These are phyloP conservation scores for Ennomos erosarius DNA, from an alignment of 2,888 invertebrate species.

Conservation along the genomic window DNA sequence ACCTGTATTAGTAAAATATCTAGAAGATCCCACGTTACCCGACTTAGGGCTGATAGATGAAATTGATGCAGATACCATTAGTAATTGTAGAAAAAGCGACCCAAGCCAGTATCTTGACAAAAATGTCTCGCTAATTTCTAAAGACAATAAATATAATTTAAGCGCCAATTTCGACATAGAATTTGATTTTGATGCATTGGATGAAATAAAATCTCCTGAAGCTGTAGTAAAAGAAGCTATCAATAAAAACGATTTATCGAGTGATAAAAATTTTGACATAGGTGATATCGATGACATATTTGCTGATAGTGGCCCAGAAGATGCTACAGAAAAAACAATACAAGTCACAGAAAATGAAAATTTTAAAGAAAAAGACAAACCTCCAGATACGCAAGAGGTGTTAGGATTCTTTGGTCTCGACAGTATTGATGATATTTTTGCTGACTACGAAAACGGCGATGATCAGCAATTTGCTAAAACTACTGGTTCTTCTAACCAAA, in stretches of 20 bases:
- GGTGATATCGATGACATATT: constrained; percentile 78
- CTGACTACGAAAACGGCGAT: constrained; percentile 60
- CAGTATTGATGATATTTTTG: constrained; percentile 80
- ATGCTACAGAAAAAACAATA: constrained; percentile 19
- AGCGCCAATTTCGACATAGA: constrained; percentile 49
- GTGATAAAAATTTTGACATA: constrained; percentile 69
- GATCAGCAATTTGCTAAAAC: constrained; percentile 39
- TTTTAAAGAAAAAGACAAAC: constrained; percentile 10
- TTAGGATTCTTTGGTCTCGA: constrained; percentile 74
- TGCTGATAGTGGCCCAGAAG: constrained; percentile 51
- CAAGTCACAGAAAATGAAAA: constrained; percentile 6
- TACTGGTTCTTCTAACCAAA: constrained; percentile 17
- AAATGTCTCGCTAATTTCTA: constrained; percentile 13
- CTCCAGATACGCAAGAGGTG: constrained; percentile 49
- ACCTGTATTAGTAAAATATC: constrained; percentile 42
- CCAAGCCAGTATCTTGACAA: constrained; percentile 25
- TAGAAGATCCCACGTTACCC: constrained; percentile 59
- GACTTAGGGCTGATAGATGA: constrained; percentile 67
- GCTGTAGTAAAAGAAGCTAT: constrained; percentile 28
- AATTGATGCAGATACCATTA: constrained; percentile 56
- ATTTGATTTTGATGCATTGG: constrained; percentile 54
- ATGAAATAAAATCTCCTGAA: constrained; percentile 37
- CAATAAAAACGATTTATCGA: constrained; percentile 22
- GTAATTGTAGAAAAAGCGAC: constrained; percentile 49
- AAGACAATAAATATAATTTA: constrained; percentile 32